Percentiles rank a stretch among this genome's conserved stretches.
Evolutionary conservation across 2,888 invertebrate genomes (phyloP).

Genomic region (Andrena marginata): DNA sequence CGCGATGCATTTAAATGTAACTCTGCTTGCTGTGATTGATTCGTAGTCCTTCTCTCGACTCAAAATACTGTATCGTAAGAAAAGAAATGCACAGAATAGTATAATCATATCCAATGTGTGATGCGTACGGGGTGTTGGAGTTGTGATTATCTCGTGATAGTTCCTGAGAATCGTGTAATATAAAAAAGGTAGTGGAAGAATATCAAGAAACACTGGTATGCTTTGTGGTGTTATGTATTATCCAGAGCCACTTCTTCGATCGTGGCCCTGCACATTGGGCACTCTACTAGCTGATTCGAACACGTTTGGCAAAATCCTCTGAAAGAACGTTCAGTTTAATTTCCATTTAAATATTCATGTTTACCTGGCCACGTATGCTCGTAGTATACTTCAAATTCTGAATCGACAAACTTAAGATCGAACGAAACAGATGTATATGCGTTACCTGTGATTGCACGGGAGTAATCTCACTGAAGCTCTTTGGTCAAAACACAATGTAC

Average conservation of each 20-base stretch:
- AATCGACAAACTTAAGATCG: background rate
- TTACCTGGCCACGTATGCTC: background rate
- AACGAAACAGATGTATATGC: background rate
- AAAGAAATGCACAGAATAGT: conserved; percentile 65
- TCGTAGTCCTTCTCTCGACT: conserved; percentile 56
- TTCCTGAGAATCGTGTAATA: conserved; percentile 65
- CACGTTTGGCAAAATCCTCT: conserved; percentile 95
- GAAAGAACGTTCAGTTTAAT: conserved; percentile 63
- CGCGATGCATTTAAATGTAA: conserved; percentile 35
- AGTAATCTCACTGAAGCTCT: conserved; percentile 90
- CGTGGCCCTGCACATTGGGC: conserved; percentile 94
- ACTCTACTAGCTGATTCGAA: conserved; percentile 91
- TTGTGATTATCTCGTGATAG: conserved; percentile 68
- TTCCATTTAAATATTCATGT: background rate
- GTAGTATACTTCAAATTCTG: background rate
- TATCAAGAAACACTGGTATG: conserved; percentile 62
- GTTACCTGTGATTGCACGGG: conserved; percentile 94
- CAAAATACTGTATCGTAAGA: conserved; percentile 73
- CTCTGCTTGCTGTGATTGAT: conserved; percentile 38
- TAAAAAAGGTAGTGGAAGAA: conserved; percentile 63
- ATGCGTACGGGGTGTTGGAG: conserved; percentile 46
- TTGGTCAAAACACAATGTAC: conserved; percentile 94
- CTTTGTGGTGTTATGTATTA: conserved; percentile 84
- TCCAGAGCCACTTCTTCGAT: conserved; percentile 86
- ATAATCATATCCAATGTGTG: conserved; percentile 44